Evolutionary conservation across 2,797 vertebrate species (phyloP).

Genomic region (Anas bahamensis): DNA sequence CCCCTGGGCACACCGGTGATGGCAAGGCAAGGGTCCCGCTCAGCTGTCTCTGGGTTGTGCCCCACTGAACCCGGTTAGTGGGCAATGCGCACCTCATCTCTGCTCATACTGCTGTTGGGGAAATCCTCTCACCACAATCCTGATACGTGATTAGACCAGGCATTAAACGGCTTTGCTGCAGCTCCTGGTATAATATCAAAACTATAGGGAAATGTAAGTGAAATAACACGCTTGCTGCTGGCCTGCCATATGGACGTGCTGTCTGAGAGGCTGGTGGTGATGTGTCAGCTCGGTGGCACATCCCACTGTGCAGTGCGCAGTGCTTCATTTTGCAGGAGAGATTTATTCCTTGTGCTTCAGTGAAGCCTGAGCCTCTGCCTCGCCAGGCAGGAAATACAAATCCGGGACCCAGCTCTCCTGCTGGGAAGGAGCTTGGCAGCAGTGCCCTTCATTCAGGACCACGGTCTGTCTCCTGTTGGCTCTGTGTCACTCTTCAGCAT

Average conservation of each 20-base stretch:
- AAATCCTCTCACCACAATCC: background rate
- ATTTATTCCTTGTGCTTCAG: background rate
- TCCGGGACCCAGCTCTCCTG: background rate
- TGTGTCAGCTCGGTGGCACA: background rate
- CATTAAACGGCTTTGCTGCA: background rate
- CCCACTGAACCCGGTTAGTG: background rate
- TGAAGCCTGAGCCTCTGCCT: background rate
- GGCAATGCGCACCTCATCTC: accelerated
- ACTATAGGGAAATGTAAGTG: background rate
- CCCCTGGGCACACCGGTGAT: background rate
- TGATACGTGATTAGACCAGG: background rate
- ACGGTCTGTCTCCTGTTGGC: background rate
- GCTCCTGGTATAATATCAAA: background rate
- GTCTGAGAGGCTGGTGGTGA: background rate
- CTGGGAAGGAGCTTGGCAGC: background rate
- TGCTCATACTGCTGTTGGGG: background rate
- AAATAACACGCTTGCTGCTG: background rate
- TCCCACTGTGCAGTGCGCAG: background rate
- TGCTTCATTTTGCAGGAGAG: background rate
- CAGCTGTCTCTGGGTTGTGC: background rate
- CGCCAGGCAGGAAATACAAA: background rate
- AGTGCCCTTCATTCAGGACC: background rate
- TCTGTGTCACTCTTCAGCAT: background rate
- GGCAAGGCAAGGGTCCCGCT: background rate
- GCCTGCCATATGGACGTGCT: conserved; percentile 26